A percentile compares a stretch with the other conserved stretches of the same genome.
Conservation (phyloP, 2,113 vertebrate genomes). For the Tetrax tetrax region DNA sequence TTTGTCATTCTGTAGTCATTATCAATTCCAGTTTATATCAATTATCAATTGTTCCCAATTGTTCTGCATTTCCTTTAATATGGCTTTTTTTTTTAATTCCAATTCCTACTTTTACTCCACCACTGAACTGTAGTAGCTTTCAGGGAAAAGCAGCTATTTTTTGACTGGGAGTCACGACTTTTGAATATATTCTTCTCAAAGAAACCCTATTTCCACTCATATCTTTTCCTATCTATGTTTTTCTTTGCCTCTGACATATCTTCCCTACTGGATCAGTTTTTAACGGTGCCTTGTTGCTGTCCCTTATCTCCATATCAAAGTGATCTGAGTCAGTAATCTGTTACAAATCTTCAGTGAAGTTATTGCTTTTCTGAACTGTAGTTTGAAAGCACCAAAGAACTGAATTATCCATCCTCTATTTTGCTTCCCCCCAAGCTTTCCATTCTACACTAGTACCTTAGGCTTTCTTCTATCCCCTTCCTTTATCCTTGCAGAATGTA, state of each 20-base stretch:
- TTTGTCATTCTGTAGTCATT: slow-evolving; percentile 3
- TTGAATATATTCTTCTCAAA: not conserved
- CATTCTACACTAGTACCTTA: not conserved
- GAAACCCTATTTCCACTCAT: not conserved
- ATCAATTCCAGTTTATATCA: not conserved
- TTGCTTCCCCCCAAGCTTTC: not conserved
- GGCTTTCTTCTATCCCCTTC: not conserved
- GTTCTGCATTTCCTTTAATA: not conserved
- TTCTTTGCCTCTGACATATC: not conserved
- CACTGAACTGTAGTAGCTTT: not conserved
- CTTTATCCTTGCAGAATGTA: not conserved
- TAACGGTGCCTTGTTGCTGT: not conserved
- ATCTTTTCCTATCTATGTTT: slow-evolving; percentile 1
- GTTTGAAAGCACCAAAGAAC: not conserved
- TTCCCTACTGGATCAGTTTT: not conserved
- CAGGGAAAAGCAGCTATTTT: not conserved
- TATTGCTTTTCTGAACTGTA: not conserved
- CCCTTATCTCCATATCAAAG: slow-evolving; percentile 34
- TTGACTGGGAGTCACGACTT: not conserved
- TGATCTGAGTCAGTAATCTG: not conserved
- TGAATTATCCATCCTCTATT: not conserved
- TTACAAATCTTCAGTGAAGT: not conserved
- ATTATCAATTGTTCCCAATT: not conserved
- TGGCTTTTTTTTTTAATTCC: not conserved
- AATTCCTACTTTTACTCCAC: not conserved